phyloP scores from a whole-genome alignment of 2,888 invertebrate species.

The Brachypterus glaber region DNA sequence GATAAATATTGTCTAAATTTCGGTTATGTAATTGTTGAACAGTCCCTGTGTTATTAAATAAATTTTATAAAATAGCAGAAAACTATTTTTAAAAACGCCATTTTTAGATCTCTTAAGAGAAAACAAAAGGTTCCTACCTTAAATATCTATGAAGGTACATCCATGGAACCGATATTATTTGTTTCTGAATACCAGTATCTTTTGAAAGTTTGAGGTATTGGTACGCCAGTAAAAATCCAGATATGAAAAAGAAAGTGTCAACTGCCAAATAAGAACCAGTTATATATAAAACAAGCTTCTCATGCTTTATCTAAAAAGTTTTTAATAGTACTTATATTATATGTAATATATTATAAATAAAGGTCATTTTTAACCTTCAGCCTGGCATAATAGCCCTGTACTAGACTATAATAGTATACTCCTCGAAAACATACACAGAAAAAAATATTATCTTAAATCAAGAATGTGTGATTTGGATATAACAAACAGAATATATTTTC shows the following conservation, averaged over 20 bases:
- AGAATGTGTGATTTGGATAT: too few species aligned
- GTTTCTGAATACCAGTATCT: constrained; percentile 2
- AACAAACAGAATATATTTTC: too few species aligned
- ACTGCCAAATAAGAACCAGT: constrained; percentile 47
- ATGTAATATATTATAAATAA: too few species aligned
- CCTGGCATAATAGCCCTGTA: too few species aligned
- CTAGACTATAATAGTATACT: too few species aligned
- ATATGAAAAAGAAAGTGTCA: constrained; percentile 56
- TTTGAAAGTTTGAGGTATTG: constrained; percentile 30
- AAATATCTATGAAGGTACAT: constrained; percentile 19
- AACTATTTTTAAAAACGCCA: neutral
- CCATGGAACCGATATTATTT: constrained; percentile 14
- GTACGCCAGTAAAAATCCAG: constrained; percentile 50
- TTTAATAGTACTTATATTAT: too few species aligned
- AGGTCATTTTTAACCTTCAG: too few species aligned
- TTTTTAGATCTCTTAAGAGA: neutral
- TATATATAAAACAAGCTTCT: constrained; percentile 25
- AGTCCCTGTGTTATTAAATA: too few species aligned
- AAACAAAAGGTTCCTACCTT: constrained; percentile 7
- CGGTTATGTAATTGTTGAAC: neutral
- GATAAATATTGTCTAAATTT: neutral
- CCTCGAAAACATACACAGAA: too few species aligned
- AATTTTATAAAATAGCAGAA: too few species aligned
- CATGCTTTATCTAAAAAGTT: too few species aligned
- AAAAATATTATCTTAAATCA: too few species aligned